Base-by-base conservation (phyloP, 2,888 invertebrate genomes). In the Meandrusa payeni region DNA sequence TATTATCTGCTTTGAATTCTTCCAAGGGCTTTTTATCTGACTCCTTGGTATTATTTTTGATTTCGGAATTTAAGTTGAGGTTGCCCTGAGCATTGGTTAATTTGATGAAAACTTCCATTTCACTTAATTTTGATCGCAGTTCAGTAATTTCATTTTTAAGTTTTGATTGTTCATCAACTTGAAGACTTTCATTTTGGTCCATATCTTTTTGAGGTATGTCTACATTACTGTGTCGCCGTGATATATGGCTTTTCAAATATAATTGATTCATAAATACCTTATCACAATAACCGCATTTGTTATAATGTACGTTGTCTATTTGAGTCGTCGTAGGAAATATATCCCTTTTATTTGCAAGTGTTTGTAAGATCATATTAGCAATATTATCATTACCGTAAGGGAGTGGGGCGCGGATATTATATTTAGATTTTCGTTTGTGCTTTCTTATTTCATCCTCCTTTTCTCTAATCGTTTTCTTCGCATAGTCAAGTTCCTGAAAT, bases 201-300 rank as follows among this genome's bases (percentile, higher is more conserved):
- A 52, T 54, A 48, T 81, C 77, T 52, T 64, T 78, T 56, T 81
- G 69, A 2, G 81, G 76, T 5, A 59, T 45, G 34, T 83, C 82
- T 23, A 66, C 41, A 46, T 72, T 68, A 2, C 65, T 47, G 64
- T 93, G 93, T 17, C 93, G 80, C 52, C 93, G 83, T 48, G 83
- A 76, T 29, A 91, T 72, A 58, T 93, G 93, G 28, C 91, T 89
- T 64, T 87, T 88, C 45, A 92, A 78, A 64, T 91, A 93, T 42
- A 90, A 85, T 57, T 91, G 89, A 48, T 91, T 90, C 32, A 92
- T 71, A 64, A 93, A 93, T 4, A 90, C 88, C 74, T 93, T 93
- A n/a, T 90, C 88, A 57, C 93, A 93, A 59, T 89, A 87, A 23
- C 72, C 79, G 58, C 93, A 93, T 82, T 91, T 88, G 49, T 87